A percentile compares a stretch with the other conserved stretches of the same genome.
Conservation (phyloP, 2,888 invertebrate genomes). For the Platycheirus albimanus region DNA sequence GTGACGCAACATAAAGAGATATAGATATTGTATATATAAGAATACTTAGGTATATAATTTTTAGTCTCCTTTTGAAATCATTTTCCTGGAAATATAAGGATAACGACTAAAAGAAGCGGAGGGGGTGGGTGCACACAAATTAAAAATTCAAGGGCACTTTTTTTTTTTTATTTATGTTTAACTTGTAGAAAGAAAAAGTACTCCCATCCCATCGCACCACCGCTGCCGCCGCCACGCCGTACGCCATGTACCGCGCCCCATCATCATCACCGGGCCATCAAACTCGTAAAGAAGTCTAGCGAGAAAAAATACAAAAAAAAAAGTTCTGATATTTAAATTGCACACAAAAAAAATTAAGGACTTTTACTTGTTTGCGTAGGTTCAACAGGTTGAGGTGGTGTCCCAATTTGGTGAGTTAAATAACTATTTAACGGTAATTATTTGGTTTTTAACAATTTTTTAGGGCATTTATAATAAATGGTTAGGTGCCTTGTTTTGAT, state of each 20-base stretch:
- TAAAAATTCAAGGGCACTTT: slow-evolving; percentile 72
- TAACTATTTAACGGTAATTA: slow-evolving; percentile 43
- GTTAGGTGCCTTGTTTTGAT: no score
- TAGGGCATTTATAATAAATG: no score
- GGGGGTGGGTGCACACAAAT: slow-evolving; percentile 67
- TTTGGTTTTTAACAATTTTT: slow-evolving; percentile 7
- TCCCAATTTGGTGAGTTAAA: slow-evolving; percentile 31
- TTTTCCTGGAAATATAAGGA: slow-evolving; percentile 60
- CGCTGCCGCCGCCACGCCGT: no score
- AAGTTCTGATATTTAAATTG: slow-evolving; percentile 71
- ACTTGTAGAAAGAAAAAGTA: slow-evolving; percentile 28
- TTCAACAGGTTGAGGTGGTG: slow-evolving; percentile 58
- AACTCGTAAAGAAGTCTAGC: slow-evolving; percentile 38
- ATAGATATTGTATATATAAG: no score
- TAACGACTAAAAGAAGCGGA: slow-evolving; percentile 1
- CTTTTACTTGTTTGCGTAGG: slow-evolving; percentile 56
- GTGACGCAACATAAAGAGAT: slow-evolving; percentile 52
- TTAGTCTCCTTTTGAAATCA: slow-evolving; percentile 68
- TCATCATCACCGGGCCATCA: background rate
- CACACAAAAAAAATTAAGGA: slow-evolving; percentile 41
- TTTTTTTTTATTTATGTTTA: slow-evolving; percentile 54
- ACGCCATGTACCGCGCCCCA: no score
- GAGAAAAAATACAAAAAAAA: slow-evolving; percentile 41
- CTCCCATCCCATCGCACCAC: slow-evolving; percentile 8
- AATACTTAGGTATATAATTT: slow-evolving; percentile 37